Percentiles rank a stretch among this genome's conserved stretches.
phyloP scores from a whole-genome alignment of 2,888 invertebrate genomes.

The Alviniconcha strummeri region DNA sequence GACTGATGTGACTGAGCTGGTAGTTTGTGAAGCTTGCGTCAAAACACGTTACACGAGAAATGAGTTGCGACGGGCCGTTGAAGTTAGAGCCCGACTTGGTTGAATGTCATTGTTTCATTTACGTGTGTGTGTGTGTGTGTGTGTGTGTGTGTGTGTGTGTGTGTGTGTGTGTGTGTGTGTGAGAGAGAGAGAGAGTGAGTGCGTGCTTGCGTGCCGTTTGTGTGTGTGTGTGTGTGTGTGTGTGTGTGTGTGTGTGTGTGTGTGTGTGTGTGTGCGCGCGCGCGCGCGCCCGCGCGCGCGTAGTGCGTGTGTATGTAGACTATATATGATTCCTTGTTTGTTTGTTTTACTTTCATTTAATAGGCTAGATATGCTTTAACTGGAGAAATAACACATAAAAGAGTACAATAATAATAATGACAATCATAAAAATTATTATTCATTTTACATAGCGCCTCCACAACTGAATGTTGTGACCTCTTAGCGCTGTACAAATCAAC shows the following conservation, averaged over 20 bases:
- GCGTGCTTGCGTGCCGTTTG: too few relatives aligned
- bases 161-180: neutral
- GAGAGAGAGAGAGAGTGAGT: neutral
- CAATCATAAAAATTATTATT: neutral
- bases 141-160: conserved; percentile 1
- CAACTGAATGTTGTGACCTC: too few relatives aligned
- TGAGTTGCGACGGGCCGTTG: too few relatives aligned
- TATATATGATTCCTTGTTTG: neutral
- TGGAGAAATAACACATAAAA: too few relatives aligned
- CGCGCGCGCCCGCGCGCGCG: neutral
- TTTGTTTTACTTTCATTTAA: too few relatives aligned
- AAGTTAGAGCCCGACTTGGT: neutral
- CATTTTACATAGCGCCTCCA: neutral
- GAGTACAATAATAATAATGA: neutral
- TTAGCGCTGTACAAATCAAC: too few relatives aligned
- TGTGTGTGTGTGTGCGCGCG: too few relatives aligned
- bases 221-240: too few relatives aligned
- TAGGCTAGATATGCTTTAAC: neutral
- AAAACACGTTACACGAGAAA: too few relatives aligned
- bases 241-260: too few relatives aligned
- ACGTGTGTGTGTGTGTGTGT: neutral
- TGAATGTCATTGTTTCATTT: neutral
- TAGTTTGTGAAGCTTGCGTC: too few relatives aligned
- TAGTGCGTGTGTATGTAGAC: neutral
- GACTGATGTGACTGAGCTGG: neutral